These are phyloP conservation scores for Brotula barbata DNA, from an alignment of 2,797 vertebrate genomes.

Conservation along the genomic window DNA sequence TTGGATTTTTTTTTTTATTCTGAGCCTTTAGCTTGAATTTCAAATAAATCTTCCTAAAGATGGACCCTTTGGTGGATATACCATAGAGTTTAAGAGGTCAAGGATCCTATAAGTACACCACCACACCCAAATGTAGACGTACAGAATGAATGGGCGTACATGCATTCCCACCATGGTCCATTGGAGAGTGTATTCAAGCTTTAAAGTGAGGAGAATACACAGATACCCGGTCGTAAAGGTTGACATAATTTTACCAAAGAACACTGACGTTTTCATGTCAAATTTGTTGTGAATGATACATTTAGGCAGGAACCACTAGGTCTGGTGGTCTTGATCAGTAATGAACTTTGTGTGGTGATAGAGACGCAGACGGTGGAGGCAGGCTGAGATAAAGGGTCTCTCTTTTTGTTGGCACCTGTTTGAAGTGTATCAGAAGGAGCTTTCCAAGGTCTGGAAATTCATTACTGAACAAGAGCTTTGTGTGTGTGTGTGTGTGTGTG, in stretches of 20 bases:
- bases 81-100: no score
- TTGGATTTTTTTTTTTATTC: no score
- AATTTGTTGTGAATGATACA: constrained; percentile 31
- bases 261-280: constrained; percentile 35
- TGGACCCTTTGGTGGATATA: no score
- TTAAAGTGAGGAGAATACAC: constrained; percentile 15
- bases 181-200: no score
- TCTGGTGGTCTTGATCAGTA: constrained; percentile 55
- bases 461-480: constrained; percentile 80
- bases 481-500: constrained; percentile 46
- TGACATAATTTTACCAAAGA: constrained; percentile 16
- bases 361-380: constrained; percentile 55
- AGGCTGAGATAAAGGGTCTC: constrained; percentile 64
- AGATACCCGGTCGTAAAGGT: constrained; percentile 6
- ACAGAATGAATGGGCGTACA: no score
- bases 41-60: no score
- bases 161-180: no score
- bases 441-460: constrained; percentile 82
- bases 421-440: constrained; percentile 82
- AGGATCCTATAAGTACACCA: no score
- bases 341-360: constrained; percentile 52
- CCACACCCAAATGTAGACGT: no score
- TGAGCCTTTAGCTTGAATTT: no score
- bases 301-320: constrained; percentile 14
- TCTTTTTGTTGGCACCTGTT: constrained; percentile 75